Evolutionary conservation across 2,797 vertebrate genomes (phyloP).

Genomic region (Acestrorhynchus altus): DNA sequence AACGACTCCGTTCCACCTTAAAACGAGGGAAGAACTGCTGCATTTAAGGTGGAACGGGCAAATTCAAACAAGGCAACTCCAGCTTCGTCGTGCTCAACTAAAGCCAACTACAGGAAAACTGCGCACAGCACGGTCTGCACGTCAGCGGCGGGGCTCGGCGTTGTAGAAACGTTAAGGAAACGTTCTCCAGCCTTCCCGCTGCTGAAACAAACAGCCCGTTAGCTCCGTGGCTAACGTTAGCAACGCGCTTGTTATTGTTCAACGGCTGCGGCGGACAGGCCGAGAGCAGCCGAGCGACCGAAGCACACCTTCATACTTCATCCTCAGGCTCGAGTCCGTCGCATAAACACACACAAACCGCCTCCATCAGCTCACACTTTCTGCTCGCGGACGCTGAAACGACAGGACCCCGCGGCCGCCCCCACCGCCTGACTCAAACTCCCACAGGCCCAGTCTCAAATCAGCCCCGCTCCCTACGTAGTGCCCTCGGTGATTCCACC

Average conservation of each 20-base stretch:
- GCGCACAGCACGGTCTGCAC: too few species aligned
- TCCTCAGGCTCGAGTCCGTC: constrained; percentile 16
- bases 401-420: constrained; percentile 20
- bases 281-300: background rate
- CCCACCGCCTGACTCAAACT: background rate
- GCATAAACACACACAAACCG: background rate
- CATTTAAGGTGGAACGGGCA: background rate
- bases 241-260: background rate
- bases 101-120: too few species aligned
- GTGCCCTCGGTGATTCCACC: too few species aligned
- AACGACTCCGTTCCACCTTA: background rate
- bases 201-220: background rate
- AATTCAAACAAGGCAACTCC: background rate
- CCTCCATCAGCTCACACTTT: constrained; percentile 38
- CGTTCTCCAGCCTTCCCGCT: too few species aligned
- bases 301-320: constrained; percentile 60
- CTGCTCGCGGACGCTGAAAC: constrained; percentile 51
- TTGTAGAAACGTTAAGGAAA: too few species aligned
- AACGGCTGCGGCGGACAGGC: background rate
- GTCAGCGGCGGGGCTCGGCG: too few species aligned
- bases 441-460: background rate
- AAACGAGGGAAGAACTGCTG: background rate
- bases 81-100: background rate
- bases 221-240: background rate
- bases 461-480: too few species aligned